Evolutionary conservation across 2,113 vertebrate genomes (phyloP).

Genomic region (Hymenochirus boettgeri): DNA sequence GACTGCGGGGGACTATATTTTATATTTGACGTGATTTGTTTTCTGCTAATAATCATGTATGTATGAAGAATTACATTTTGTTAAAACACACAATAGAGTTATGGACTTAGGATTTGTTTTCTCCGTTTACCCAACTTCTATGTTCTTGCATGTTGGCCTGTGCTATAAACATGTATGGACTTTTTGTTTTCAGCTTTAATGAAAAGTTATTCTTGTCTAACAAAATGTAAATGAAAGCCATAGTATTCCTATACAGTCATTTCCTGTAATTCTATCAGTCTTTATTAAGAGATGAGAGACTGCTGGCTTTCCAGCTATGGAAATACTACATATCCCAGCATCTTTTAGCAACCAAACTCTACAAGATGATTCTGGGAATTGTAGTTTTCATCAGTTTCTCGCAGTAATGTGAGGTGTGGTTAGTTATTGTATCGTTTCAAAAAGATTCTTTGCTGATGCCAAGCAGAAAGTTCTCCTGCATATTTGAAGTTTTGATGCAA

Average conservation of each 20-base stretch:
- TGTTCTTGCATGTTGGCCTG: constrained; percentile 54
- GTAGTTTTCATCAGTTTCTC: background rate
- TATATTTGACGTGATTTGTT: constrained; percentile 66
- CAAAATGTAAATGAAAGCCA: constrained; percentile 76
- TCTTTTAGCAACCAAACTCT: background rate
- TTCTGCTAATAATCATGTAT: constrained; percentile 61
- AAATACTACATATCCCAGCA: too few relatives aligned
- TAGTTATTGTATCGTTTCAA: too few relatives aligned
- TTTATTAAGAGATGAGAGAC: constrained; percentile 42
- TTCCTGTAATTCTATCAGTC: constrained; percentile 73
- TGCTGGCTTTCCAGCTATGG: constrained; percentile 47
- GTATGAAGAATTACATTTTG: constrained; percentile 59
- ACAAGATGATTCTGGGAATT: background rate
- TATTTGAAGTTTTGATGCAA: too few relatives aligned
- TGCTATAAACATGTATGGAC: constrained; percentile 65
- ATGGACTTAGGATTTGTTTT: constrained; percentile 47
- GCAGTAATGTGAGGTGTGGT: too few relatives aligned
- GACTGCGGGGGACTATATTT: constrained; percentile 63
- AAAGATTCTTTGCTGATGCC: too few relatives aligned
- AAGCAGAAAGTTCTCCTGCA: too few relatives aligned
- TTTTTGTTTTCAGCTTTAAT: constrained; percentile 70
- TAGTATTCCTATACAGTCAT: constrained; percentile 68
- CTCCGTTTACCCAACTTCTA: constrained; percentile 49
- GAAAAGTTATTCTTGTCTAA: constrained; percentile 68
- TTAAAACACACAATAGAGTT: constrained; percentile 43